phyloP scores from a whole-genome alignment of 2,888 invertebrate genomes.

The Oscheius sp. region DNA sequence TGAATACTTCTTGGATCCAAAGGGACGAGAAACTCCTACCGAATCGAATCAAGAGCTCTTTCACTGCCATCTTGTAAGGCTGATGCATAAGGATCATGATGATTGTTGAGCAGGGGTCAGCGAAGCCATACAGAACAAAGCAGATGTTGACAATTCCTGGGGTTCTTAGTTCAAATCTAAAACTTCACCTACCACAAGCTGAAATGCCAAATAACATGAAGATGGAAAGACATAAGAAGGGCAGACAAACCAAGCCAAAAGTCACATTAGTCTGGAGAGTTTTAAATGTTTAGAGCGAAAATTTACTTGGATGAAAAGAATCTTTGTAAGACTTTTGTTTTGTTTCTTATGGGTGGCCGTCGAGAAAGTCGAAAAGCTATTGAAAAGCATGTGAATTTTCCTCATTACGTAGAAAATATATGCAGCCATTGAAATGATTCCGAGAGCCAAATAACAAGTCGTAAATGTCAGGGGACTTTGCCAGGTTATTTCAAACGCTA shows the following conservation, averaged over 20 bases:
- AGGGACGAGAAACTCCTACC: background rate
- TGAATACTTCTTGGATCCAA: background rate
- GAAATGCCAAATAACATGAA: background rate
- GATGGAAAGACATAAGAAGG: background rate
- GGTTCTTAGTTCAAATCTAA: background rate
- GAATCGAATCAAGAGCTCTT: background rate
- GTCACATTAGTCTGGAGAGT: background rate
- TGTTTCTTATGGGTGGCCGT: background rate
- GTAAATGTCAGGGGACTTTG: background rate
- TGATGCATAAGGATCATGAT: constrained; percentile 8
- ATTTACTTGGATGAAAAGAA: background rate
- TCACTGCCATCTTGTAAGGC: background rate
- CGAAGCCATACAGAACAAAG: constrained; percentile 4
- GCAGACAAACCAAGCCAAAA: background rate
- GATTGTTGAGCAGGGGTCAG: constrained; percentile 1
- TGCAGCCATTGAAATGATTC: background rate
- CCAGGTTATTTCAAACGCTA: background rate
- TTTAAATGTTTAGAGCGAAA: background rate
- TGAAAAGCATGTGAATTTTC: background rate
- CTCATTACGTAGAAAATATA: background rate
- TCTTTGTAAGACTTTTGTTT: constrained; percentile 3
- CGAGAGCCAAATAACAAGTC: background rate
- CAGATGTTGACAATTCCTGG: constrained; percentile 10
- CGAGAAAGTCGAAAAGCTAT: background rate
- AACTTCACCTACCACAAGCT: background rate